Conservation (phyloP, 2,113 vertebrate species). For the Channa maculata region DNA sequence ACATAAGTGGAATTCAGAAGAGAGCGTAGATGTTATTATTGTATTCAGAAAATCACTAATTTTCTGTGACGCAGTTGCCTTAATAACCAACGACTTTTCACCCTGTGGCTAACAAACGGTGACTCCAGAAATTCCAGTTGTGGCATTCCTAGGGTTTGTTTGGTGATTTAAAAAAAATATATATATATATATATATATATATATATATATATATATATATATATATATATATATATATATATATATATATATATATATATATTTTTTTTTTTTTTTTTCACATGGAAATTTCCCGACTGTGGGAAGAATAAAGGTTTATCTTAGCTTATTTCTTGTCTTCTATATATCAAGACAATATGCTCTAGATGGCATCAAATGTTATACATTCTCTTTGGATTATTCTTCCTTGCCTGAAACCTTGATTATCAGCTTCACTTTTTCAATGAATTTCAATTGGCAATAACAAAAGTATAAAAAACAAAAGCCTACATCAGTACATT, state of each 20-base stretch:
- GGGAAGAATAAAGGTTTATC: too few species aligned
- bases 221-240: too few species aligned
- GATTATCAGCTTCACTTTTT: neutral
- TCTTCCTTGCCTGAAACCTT: too few species aligned
- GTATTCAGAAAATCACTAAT: neutral
- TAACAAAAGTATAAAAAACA: neutral
- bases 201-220: too few species aligned
- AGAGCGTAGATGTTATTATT: neutral
- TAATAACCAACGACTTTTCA: slow-evolving; percentile 19
- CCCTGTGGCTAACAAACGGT: neutral
- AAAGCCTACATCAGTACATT: neutral
- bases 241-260: too few species aligned
- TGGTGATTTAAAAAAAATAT: too few species aligned
- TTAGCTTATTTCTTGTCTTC: too few species aligned
- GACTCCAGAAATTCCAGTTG: neutral
- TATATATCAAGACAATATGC: too few species aligned
- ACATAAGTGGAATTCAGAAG: neutral
- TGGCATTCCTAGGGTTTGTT: neutral
- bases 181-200: too few species aligned
- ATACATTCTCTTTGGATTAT: neutral
- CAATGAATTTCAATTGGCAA: neutral
- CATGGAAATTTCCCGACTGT: too few species aligned
- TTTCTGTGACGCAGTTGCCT: neutral
- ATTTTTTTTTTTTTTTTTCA: too few species aligned
- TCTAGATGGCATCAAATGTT: neutral